Conservation (phyloP, 2,113 vertebrate species). For the Neofelis nebulosa region DNA sequence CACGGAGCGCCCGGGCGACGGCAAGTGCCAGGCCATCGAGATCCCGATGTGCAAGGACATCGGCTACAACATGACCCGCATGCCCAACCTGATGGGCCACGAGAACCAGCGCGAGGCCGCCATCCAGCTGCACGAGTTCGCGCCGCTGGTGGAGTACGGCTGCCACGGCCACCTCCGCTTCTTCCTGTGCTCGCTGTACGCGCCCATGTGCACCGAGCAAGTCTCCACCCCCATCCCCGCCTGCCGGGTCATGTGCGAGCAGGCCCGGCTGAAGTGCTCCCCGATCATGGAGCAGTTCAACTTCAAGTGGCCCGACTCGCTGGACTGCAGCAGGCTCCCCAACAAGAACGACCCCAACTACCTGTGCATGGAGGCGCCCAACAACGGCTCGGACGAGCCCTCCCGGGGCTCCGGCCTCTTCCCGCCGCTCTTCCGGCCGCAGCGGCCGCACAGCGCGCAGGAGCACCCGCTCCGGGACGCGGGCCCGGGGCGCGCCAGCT, state of each 20-base stretch:
- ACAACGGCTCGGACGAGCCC: constrained; percentile 93
- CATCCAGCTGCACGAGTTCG: constrained; percentile 95
- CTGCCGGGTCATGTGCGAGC: constrained; percentile 97
- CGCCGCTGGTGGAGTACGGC: constrained; percentile 92
- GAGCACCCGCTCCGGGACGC: constrained; percentile 88
- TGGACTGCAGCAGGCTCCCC: constrained; percentile 95
- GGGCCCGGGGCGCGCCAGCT: constrained; percentile 82
- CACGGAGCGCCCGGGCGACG: constrained; percentile 92
- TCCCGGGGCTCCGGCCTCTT: constrained; percentile 91
- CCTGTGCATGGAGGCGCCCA: constrained; percentile 98
- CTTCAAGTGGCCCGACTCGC: constrained; percentile 95
- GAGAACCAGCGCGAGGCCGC: constrained; percentile 93
- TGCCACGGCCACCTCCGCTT: constrained; percentile 96
- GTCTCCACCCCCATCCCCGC: constrained; percentile 98
- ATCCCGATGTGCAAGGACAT: constrained; percentile 98
- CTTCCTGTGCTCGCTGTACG: constrained; percentile 97
- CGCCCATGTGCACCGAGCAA: constrained; percentile 99
- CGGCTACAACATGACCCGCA: constrained; percentile 97
- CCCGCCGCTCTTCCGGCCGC: constrained; percentile 92
- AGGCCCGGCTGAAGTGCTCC: constrained; percentile 94
- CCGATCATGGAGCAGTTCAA: constrained; percentile 97
- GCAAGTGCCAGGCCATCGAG: constrained; percentile 93
- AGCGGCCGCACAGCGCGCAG: constrained; percentile 88
- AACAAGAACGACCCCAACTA: constrained; percentile 98
- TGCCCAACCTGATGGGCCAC: constrained; percentile 95